phyloP scores from a whole-genome alignment of 30 jellyfish, hydroid and myxozoan genomes.

The Clytia hemisphaerica region DNA sequence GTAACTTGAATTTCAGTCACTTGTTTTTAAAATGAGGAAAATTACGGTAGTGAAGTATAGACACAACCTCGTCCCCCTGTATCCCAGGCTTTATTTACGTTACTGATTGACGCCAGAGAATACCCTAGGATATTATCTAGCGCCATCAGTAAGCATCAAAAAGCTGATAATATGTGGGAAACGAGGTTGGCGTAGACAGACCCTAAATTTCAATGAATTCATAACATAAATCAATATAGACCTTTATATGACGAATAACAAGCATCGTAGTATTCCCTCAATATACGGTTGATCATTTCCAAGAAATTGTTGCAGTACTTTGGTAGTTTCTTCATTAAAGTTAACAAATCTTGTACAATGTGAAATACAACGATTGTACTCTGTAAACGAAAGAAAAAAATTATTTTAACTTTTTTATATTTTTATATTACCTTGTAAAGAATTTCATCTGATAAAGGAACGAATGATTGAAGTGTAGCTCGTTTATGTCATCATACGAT shows the following conservation, averaged over 20 bases:
- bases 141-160: background rate
- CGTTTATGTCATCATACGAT: too few relatives aligned
- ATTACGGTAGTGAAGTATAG: too few relatives aligned
- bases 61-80: too few relatives aligned
- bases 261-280: conserved; percentile 51
- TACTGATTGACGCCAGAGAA: too few relatives aligned
- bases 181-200: background rate
- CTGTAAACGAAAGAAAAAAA: conserved; percentile 11
- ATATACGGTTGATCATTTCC: conserved; percentile 63
- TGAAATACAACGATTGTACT: conserved; percentile 48
- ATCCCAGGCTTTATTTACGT: too few relatives aligned
- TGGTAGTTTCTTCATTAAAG: conserved; percentile 74
- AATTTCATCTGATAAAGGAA: too few relatives aligned
- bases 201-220: background rate
- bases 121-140: too few relatives aligned
- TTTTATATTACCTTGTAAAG: too few relatives aligned
- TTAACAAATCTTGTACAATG: conserved; percentile 52
- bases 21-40: too few relatives aligned
- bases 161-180: background rate
- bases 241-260: conserved; percentile 78
- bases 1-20: too few relatives aligned
- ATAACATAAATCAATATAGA: background rate
- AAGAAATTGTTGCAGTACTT: conserved; percentile 71
- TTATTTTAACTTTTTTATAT: too few relatives aligned
- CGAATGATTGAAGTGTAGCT: too few relatives aligned